Percentiles rank a stretch among this genome's conserved stretches.
phyloP scores from a whole-genome alignment of 2,113 vertebrate species.

The Accipiter virgatus region DNA sequence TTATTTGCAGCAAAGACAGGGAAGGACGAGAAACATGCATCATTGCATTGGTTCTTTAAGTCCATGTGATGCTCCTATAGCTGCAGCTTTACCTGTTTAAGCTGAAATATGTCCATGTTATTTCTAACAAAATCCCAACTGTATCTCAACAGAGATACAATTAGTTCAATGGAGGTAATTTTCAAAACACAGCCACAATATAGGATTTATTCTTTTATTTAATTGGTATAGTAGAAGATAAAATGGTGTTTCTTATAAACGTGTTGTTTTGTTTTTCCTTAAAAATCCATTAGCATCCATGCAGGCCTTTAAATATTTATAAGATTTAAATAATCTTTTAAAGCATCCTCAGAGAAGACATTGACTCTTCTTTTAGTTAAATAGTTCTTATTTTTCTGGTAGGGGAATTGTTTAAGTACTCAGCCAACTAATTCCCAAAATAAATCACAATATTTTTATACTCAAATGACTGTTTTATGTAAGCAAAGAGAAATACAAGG shows the following conservation, averaged over 20 bases:
- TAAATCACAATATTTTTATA: conserved; percentile 41
- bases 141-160: background rate
- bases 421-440: background rate
- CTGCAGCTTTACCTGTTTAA: background rate
- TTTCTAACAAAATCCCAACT: background rate
- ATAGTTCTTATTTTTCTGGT: background rate
- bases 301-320: conserved; percentile 33
- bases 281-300: conserved; percentile 11
- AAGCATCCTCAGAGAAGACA: background rate
- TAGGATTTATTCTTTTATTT: background rate
- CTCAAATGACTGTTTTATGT: background rate
- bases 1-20: background rate
- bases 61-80: fast-evolving
- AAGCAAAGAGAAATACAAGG: background rate
- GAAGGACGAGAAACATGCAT: background rate
- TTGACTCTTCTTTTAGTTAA: background rate
- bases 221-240: background rate
- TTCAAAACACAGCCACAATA: background rate
- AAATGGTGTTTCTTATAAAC: background rate
- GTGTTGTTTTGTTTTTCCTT: background rate
- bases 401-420: background rate
- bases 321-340: conserved; percentile 30
- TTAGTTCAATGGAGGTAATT: background rate
- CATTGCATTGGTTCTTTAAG: background rate
- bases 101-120: background rate